A percentile compares a stretch with the other conserved stretches of the same genome.
These are phyloP conservation scores for Latrodectus geometricus DNA, from an alignment of 1,140 invertebrate genomes.

Conservation along the genomic window DNA sequence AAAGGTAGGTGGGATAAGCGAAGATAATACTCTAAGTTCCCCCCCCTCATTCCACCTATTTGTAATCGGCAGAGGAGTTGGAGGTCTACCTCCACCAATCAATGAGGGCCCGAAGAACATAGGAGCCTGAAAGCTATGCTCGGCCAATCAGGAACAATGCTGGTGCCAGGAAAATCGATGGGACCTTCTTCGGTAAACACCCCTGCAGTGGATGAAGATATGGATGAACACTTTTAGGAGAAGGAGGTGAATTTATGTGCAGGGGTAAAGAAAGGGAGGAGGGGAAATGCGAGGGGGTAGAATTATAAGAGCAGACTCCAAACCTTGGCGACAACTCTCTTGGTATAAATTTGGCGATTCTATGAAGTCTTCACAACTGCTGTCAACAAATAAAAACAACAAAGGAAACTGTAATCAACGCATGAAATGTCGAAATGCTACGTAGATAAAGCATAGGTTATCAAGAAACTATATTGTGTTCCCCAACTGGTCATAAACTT, in stretches of 20 bases:
- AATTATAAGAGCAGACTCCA: conserved; percentile 30
- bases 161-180: conserved; percentile 57
- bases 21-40: conserved; percentile 39
- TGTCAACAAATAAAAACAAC: too few species aligned
- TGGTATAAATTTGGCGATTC: background rate
- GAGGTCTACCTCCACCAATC: conserved; percentile 47
- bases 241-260: conserved; percentile 43
- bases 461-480: too few species aligned
- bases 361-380: conserved; percentile 3
- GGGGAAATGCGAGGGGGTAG: background rate
- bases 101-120: conserved; percentile 54
- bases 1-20: conserved; percentile 57
- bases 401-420: background rate
- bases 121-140: conserved; percentile 58
- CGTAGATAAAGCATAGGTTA: background rate
- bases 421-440: background rate
- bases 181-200: conserved; percentile 56
- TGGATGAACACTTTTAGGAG: conserved; percentile 54
- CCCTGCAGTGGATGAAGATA: conserved; percentile 53
- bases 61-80: conserved; percentile 19
- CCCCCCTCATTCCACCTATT: background rate
- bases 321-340: conserved; percentile 41
- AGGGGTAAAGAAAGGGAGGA: background rate
- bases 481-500: too few species aligned
- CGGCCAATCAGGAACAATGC: conserved; percentile 61